Percentiles rank a stretch among this genome's conserved stretches.
These are phyloP conservation scores for Hermaeophaga mercurialis DNA, from an alignment of 2,888 invertebrate species.

Conservation along the genomic window DNA sequence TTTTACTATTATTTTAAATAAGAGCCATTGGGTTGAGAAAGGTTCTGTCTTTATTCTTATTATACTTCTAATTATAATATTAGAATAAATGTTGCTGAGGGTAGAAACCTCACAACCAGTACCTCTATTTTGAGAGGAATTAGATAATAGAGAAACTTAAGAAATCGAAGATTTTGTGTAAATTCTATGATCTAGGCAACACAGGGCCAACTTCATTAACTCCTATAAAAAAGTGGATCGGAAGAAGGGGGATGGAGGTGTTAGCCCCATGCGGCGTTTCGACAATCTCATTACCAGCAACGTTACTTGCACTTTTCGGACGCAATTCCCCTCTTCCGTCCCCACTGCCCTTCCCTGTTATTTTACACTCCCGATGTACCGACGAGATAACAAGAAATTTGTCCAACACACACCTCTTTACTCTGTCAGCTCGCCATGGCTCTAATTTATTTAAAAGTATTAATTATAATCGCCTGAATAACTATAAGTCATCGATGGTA, in stretches of 20 bases:
- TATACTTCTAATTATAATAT: too few species aligned
- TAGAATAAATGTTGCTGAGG: too few species aligned
- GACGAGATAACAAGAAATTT: slow-evolving; percentile 45
- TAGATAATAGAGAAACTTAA: too few species aligned
- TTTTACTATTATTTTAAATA: too few species aligned
- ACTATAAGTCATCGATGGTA: not conserved
- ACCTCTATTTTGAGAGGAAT: too few species aligned
- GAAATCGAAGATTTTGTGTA: too few species aligned
- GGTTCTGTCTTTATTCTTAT: too few species aligned
- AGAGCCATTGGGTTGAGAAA: too few species aligned
- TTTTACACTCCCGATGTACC: slow-evolving; percentile 33
- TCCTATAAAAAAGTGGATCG: too few species aligned
- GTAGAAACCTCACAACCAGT: too few species aligned
- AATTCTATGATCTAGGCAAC: too few species aligned
- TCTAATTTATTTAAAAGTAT: slow-evolving; percentile 42
- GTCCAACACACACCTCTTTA: slow-evolving; percentile 42
- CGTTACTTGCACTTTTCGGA: slow-evolving; percentile 56
- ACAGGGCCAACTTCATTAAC: too few species aligned
- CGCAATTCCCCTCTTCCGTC: slow-evolving; percentile 38
- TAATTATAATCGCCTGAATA: slow-evolving; percentile 11
- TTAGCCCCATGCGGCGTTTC: slow-evolving; percentile 54
- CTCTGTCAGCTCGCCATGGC: slow-evolving; percentile 35
- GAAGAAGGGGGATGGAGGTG: slow-evolving; percentile 53
- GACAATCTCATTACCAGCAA: slow-evolving; percentile 57
- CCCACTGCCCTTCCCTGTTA: not conserved